Conservation (phyloP, 2,113 vertebrate species). For the Phocoena sinus region DNA sequence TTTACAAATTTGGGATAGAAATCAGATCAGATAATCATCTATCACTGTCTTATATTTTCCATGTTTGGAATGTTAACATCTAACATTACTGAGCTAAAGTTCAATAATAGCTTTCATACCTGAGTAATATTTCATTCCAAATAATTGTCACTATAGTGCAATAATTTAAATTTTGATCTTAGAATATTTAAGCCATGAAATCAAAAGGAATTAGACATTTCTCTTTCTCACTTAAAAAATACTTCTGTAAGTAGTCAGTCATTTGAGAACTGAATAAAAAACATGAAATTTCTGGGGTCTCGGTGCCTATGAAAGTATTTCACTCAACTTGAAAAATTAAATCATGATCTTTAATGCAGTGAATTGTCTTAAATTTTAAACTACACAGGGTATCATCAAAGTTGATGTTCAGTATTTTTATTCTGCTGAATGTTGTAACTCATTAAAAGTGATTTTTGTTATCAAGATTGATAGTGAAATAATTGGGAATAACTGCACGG, state of each 20-base stretch:
- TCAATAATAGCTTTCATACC: constrained; percentile 3
- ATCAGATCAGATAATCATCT: constrained; percentile 66
- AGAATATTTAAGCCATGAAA: not conserved
- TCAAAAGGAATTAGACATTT: constrained; percentile 4
- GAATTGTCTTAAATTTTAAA: not conserved
- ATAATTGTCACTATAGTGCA: constrained; percentile 21
- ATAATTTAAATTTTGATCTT: constrained; percentile 31
- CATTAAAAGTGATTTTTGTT: constrained; percentile 23
- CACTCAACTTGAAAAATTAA: constrained; percentile 1
- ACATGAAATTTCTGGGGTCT: not conserved
- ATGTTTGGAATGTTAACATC: constrained; percentile 27
- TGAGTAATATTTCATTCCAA: constrained; percentile 44
- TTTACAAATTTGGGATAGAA: constrained; percentile 67
- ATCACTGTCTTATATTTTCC: constrained; percentile 36
- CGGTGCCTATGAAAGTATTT: not conserved
- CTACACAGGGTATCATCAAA: not conserved
- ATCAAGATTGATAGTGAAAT: not conserved
- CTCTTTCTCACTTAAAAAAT: not conserved
- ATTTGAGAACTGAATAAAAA: not conserved
- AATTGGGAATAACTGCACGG: not conserved
- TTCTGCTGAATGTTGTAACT: not conserved
- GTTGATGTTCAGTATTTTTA: not conserved
- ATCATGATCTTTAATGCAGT: not conserved
- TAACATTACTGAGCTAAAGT: constrained; percentile 1
- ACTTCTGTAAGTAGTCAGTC: not conserved